These are phyloP conservation scores for Manduca sexta DNA, from an alignment of 1,140 invertebrate species.

Conservation along the genomic window DNA sequence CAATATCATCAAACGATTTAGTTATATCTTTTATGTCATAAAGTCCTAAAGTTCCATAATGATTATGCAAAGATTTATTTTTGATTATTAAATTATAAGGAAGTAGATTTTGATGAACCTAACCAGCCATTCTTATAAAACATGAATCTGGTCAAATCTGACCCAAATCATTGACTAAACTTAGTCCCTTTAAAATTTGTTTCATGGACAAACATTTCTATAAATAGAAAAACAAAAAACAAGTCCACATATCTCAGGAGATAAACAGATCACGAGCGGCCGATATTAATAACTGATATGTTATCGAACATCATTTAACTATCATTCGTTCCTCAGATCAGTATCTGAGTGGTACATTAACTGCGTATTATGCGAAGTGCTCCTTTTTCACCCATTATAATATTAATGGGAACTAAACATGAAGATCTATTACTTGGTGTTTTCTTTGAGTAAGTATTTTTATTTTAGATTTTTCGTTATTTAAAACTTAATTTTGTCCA, in stretches of 20 bases:
- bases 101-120: no score
- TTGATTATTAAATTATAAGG: no score
- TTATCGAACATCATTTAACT: constrained; percentile 2
- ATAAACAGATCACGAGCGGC: constrained; percentile 2
- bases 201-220: neutral
- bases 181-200: no score
- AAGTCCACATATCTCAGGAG: neutral
- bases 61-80: no score
- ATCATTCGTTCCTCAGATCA: neutral
- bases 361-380: neutral
- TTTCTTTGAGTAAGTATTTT: constrained; percentile 1
- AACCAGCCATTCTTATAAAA: no score
- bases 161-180: no score
- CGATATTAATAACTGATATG: constrained; percentile 3
- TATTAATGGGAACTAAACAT: constrained; percentile 1
- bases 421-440: constrained; percentile 2
- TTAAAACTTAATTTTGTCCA: neutral
- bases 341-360: neutral
- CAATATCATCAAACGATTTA: no score
- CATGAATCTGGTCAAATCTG: no score
- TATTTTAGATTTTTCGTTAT: neutral
- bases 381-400: neutral
- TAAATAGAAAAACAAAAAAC: neutral
- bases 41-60: no score
- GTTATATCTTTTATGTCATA: no score